A percentile compares a stretch with the other conserved stretches of the same genome.
Conservation (phyloP, 2,797 vertebrate species). For the Hemitrygon akajei region DNA sequence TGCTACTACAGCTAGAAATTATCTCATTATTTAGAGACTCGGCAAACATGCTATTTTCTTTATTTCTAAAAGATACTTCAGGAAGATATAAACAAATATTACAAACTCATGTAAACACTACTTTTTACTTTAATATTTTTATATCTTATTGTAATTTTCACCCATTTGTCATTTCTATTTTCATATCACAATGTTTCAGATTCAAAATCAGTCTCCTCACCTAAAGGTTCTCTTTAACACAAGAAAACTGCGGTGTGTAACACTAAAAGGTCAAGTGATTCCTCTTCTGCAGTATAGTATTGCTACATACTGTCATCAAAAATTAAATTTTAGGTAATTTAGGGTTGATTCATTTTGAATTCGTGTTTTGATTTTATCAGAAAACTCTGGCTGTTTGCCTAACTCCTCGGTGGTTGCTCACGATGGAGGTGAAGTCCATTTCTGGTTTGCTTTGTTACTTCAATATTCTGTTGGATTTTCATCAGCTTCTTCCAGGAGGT, state of each 20-base stretch:
- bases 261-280: background rate
- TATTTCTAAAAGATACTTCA: background rate
- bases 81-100: background rate
- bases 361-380: too few relatives aligned
- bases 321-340: background rate
- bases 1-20: background rate
- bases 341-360: too few relatives aligned
- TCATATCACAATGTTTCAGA: background rate
- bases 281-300: background rate
- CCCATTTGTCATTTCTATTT: slow-evolving; percentile 19
- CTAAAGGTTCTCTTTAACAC: background rate
- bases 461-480: background rate
- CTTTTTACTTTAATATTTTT: background rate
- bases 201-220: background rate
- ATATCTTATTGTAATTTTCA: background rate
- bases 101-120: background rate
- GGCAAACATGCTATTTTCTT: background rate
- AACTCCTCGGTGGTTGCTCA: too few relatives aligned
- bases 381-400: too few relatives aligned
- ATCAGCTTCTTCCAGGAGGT: background rate
- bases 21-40: background rate
- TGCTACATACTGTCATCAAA: background rate
- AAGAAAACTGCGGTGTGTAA: background rate
- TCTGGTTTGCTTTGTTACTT: background rate
- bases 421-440: background rate